These are phyloP conservation scores for Mionectes macconnelli DNA, from an alignment of 2,113 vertebrate genomes.

Conservation along the genomic window DNA sequence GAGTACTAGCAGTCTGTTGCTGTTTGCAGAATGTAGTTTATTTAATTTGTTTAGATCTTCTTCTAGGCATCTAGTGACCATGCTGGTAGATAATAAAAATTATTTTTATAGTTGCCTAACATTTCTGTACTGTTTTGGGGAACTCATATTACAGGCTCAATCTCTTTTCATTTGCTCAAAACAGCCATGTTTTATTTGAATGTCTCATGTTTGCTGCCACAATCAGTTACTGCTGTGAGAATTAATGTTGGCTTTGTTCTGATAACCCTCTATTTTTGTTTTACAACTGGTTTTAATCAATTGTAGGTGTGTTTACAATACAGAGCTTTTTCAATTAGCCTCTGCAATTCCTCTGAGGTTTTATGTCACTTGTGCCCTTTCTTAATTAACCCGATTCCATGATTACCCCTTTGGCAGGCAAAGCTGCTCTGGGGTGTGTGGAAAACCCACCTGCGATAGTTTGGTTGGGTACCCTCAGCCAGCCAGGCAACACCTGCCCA, in stretches of 20 bases:
- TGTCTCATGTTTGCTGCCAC: background rate
- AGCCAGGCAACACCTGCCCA: background rate
- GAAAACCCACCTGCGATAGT: background rate
- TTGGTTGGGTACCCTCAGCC: background rate
- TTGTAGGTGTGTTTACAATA: background rate
- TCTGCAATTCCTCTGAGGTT: background rate
- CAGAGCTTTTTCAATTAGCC: constrained; percentile 36
- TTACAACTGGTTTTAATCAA: constrained; percentile 31
- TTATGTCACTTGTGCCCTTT: background rate
- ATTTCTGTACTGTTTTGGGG: background rate
- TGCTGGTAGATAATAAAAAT: background rate
- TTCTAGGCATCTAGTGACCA: background rate
- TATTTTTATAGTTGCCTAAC: background rate
- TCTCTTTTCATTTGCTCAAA: constrained; percentile 18
- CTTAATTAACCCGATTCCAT: constrained; percentile 8
- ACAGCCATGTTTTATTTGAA: background rate
- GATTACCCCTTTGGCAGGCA: background rate
- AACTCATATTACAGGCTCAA: background rate
- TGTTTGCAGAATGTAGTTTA: constrained; percentile 10
- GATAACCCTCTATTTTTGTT: background rate
- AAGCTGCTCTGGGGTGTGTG: background rate
- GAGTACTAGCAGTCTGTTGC: constrained; percentile 6
- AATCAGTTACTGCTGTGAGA: background rate
- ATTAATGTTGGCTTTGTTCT: constrained; percentile 30
- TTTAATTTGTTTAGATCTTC: constrained; percentile 54